Percentiles rank a stretch among this genome's conserved stretches.
These are phyloP conservation scores for Steatocranus sp. DNA, from an alignment of 2,797 vertebrate species.

Conservation along the genomic window DNA sequence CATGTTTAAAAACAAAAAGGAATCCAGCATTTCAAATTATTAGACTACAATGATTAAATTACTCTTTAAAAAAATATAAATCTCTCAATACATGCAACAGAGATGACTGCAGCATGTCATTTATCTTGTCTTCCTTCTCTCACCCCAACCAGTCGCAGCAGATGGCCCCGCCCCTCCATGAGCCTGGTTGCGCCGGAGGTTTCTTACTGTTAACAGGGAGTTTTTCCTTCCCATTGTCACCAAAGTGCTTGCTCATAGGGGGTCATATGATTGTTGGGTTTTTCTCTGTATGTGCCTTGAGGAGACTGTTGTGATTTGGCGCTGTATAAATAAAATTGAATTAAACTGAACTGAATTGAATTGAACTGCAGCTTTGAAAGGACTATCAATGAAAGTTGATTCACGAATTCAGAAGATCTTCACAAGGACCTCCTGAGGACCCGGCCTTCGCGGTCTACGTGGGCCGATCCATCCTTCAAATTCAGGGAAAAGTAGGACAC, in stretches of 20 bases:
- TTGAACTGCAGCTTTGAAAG: neutral
- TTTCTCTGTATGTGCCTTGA: neutral
- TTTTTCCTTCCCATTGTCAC: neutral
- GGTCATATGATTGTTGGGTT: neutral
- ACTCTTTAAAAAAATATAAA: neutral
- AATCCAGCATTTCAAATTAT: neutral
- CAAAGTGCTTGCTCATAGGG: neutral
- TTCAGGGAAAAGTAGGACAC: no score
- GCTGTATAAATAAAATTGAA: neutral
- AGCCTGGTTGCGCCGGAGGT: neutral
- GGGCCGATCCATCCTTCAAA: no score
- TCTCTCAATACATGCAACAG: neutral
- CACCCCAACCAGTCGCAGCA: fast-evolving
- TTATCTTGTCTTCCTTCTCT: neutral
- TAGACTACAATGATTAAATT: neutral
- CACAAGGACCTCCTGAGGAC: neutral
- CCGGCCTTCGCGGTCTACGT: no score
- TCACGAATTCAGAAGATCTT: neutral
- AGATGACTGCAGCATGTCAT: neutral
- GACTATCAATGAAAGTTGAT: neutral
- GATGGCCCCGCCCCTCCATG: fast-evolving
- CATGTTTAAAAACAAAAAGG: neutral
- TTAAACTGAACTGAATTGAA: neutral
- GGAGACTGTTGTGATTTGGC: neutral
- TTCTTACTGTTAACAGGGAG: neutral